phyloP scores from a whole-genome alignment of 2,888 invertebrate genomes.

The Drosophila cracens region DNA sequence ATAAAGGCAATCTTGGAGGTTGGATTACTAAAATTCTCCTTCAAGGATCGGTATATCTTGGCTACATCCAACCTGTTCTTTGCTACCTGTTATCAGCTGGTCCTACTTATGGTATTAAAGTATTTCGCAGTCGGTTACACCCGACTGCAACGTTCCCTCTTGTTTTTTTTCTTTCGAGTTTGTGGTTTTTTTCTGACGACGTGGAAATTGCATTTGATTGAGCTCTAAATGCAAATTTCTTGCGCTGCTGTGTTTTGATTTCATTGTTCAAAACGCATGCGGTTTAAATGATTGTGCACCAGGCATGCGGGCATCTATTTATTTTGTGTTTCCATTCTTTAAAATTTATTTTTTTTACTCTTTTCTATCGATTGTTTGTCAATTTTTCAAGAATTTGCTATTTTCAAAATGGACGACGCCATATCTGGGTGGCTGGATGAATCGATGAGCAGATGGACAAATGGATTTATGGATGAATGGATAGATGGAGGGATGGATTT shows the following conservation, averaged over 20 bases:
- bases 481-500: slow-evolving; percentile 1
- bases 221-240: slow-evolving; percentile 76
- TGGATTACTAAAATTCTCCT: too few relatives aligned
- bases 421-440: slow-evolving; percentile 22
- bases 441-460: neutral
- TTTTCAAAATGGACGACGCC: slow-evolving; percentile 28
- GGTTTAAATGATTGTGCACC: slow-evolving; percentile 45
- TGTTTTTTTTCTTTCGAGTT: slow-evolving; percentile 17
- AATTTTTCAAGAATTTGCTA: slow-evolving; percentile 19
- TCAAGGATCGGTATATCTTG: neutral
- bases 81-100: neutral
- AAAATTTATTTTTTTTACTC: slow-evolving; percentile 2
- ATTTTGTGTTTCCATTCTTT: slow-evolving; percentile 13
- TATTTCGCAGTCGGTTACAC: neutral
- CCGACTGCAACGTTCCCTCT: neutral
- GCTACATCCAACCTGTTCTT: neutral
- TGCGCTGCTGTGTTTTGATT: slow-evolving; percentile 63
- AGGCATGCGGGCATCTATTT: slow-evolving; percentile 43
- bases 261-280: slow-evolving; percentile 73
- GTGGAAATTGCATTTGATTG: slow-evolving; percentile 78
- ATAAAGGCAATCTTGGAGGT: too few relatives aligned
- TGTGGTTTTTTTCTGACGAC: slow-evolving; percentile 31
- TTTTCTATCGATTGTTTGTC: slow-evolving; percentile 29
- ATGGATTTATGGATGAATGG: neutral
- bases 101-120: neutral